Conservation (phyloP, 2,888 invertebrate genomes). For the Chalcosyrphus nemorum region DNA sequence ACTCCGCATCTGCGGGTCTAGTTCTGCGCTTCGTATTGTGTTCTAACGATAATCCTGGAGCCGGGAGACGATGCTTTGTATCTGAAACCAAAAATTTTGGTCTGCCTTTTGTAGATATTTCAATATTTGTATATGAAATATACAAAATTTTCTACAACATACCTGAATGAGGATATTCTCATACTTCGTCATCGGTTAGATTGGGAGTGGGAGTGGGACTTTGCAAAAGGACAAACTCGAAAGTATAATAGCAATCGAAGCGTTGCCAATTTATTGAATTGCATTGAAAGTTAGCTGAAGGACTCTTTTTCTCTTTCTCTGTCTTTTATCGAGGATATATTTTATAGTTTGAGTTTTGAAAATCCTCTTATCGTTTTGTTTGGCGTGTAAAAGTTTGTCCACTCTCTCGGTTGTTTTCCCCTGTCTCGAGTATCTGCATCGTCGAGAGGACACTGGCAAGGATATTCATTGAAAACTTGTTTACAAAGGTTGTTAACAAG, state of each 20-base stretch:
- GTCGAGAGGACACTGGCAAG: constrained; percentile 6
- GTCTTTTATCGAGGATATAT: constrained; percentile 52
- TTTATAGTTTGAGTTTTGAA: constrained; percentile 56
- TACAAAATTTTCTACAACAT: constrained; percentile 42
- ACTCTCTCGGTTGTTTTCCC: constrained; percentile 5
- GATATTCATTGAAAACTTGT: constrained; percentile 38
- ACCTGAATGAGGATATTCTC: constrained; percentile 46
- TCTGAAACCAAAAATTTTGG: constrained; percentile 33
- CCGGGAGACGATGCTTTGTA: not conserved
- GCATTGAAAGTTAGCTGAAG: constrained; percentile 57
- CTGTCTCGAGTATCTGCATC: not conserved
- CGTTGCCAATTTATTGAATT: constrained; percentile 68
- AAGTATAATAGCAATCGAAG: constrained; percentile 64
- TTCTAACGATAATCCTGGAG: constrained; percentile 3
- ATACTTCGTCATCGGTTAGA: too few species aligned
- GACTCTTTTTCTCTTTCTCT: too few species aligned
- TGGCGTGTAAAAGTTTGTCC: constrained; percentile 53
- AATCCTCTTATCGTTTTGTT: constrained; percentile 51
- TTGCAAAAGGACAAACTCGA: constrained; percentile 16
- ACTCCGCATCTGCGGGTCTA: constrained; percentile 41
- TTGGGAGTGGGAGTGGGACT: not conserved
- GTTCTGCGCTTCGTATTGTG: constrained; percentile 11
- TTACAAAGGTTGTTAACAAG: constrained; percentile 43
- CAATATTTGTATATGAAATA: constrained; percentile 70
- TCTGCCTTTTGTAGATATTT: constrained; percentile 55